phyloP scores from a whole-genome alignment of 2,888 invertebrate genomes.

The Aquatica leii region DNA sequence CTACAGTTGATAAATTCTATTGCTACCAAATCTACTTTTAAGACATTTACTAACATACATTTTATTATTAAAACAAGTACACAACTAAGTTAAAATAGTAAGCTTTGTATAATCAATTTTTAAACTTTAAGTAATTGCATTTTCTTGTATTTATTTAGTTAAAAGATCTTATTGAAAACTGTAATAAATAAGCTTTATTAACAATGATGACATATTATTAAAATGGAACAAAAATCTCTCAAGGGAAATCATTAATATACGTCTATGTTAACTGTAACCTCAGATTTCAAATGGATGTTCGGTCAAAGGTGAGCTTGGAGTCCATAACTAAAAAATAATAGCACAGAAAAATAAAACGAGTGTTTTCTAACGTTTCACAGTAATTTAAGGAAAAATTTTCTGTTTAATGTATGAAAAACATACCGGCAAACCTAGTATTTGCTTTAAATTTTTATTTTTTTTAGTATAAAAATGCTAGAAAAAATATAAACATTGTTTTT shows the following conservation, averaged over 20 bases:
- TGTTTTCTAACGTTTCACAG: constrained; percentile 1
- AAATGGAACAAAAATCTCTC: constrained; percentile 42
- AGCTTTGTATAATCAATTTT: no score
- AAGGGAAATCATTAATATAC: constrained; percentile 42
- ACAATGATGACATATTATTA: constrained; percentile 43
- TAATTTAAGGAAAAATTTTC: constrained; percentile 7
- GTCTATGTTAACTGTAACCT: constrained; percentile 38
- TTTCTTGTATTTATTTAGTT: constrained; percentile 14
- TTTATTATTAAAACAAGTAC: no score
- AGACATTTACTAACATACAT: no score
- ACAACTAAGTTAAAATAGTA: no score
- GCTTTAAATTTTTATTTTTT: background rate
- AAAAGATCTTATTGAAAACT: constrained; percentile 14
- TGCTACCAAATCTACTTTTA: no score
- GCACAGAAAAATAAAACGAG: constrained; percentile 11
- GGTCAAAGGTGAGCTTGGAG: constrained; percentile 35
- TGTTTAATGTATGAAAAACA: background rate
- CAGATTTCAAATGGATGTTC: constrained; percentile 40
- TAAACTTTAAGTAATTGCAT: no score
- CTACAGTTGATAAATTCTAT: no score
- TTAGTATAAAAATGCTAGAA: background rate
- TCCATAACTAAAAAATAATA: constrained; percentile 25
- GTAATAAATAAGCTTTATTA: constrained; percentile 44
- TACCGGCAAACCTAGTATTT: background rate
- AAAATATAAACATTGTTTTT: background rate